These are phyloP conservation scores for Benitochromis conjunctus DNA, from an alignment of 2,113 vertebrate genomes.

Conservation along the genomic window DNA sequence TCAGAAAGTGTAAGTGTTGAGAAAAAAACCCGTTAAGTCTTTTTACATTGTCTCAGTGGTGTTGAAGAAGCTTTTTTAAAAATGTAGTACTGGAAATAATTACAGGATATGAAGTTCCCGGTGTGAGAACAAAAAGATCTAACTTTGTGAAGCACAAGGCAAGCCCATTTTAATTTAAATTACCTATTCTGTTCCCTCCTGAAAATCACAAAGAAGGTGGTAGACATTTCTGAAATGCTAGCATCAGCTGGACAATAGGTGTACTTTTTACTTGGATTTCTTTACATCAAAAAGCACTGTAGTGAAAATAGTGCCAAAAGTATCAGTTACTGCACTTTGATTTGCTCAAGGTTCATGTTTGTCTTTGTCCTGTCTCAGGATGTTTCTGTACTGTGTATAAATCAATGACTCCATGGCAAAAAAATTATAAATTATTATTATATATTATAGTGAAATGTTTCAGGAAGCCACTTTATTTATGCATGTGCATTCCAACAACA, in stretches of 20 bases:
- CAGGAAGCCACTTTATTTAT: neutral
- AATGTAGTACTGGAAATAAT: neutral
- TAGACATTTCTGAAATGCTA: neutral
- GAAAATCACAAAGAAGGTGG: neutral
- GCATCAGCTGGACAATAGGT: neutral
- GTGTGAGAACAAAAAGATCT: neutral
- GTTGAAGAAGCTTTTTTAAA: neutral
- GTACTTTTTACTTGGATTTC: neutral
- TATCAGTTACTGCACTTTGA: neutral
- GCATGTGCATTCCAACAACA: neutral
- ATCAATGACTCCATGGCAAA: neutral
- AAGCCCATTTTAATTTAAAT: neutral
- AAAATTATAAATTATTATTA: no score
- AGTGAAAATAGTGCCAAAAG: neutral
- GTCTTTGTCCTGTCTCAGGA: neutral
- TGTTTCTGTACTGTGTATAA: neutral
- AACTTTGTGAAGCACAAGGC: neutral
- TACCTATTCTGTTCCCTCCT: neutral
- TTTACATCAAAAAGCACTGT: neutral
- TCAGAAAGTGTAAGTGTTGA: conserved; percentile 7
- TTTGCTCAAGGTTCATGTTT: neutral
- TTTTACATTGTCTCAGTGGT: conserved; percentile 1
- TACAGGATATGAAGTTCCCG: neutral
- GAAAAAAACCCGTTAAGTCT: neutral
- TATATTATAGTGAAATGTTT: neutral